Evolutionary conservation across 2,888 invertebrate genomes (phyloP), one percentile per base, ranked within the genome.

Genomic region (Eupsilia transversa): DNA sequence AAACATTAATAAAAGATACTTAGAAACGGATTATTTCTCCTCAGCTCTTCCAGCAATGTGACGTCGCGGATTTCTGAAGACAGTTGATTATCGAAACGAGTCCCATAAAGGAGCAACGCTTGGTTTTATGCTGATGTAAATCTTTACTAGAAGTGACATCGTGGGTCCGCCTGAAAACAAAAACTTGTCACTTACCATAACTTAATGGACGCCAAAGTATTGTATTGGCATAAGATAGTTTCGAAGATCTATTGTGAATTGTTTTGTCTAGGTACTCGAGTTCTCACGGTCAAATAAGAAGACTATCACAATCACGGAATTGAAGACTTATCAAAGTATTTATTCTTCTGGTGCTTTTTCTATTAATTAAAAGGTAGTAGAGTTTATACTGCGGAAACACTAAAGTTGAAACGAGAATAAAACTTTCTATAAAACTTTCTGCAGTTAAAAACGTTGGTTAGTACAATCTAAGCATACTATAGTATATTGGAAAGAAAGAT

Each of bases 51-150:
- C 85, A 83, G 82, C 87, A 77, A 85, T 83, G 89, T 92, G 91
- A 92, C 91, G 91, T 90, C 89, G 90, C 89, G 87, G 87, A 92
- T 92, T 91, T 89, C 83, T 91, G 90, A 90, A 92, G 92, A 90
- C 92, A 91, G 93, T 93, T 93, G 93, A 94, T 94, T 94, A 93
- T 93, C 90, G 91, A 91, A 92, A 91, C 91, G 92, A 91, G 89
- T 90, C 89, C 87, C 85, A 86, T 89, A 88, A 88, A 87, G 77
- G 84, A 87, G 87, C 85, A 86, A 82, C 54, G 84, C 69, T 77
- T 67, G 73, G 66, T 76, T 75, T 70, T 38, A 54, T 59, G 6
- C 64, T n/a, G 74, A 79, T 54, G 41, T 67, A 78, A 12, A 56
- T 12, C 9, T 14, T 33, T 68, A 46, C 65, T 87, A 67, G 76